Percentiles rank a stretch among this genome's conserved stretches.
phyloP scores from a whole-genome alignment of 2,113 vertebrate species.

The Oxyura jamaicensis region DNA sequence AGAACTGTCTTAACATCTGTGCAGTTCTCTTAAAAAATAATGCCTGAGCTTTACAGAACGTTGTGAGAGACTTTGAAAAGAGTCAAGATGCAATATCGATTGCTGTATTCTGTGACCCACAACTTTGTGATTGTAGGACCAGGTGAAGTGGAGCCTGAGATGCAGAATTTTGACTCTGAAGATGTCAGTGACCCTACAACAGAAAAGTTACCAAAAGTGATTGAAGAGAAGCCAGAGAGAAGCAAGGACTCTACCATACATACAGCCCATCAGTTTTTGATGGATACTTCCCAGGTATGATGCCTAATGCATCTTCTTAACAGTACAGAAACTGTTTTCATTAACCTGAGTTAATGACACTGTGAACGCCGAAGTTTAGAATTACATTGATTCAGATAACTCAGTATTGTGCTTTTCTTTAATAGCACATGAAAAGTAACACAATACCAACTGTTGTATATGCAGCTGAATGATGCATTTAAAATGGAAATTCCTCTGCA shows the following conservation, averaged over 20 bases:
- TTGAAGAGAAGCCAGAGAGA: conserved; percentile 79
- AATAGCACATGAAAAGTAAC: background rate
- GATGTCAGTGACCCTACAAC: conserved; percentile 57
- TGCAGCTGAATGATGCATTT: background rate
- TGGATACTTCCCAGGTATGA: conserved; percentile 74
- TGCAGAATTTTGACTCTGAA: conserved; percentile 60
- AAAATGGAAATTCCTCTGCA: background rate
- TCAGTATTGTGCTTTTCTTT: background rate
- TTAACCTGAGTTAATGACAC: background rate
- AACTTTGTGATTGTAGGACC: conserved; percentile 65
- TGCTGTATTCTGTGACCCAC: background rate
- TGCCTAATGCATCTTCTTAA: background rate
- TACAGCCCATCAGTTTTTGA: conserved; percentile 84
- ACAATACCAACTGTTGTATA: background rate
- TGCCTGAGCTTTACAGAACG: background rate
- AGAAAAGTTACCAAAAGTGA: conserved; percentile 43
- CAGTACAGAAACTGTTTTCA: background rate
- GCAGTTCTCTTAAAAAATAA: background rate
- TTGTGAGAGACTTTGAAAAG: background rate
- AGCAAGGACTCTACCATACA: conserved; percentile 88
- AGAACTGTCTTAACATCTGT: background rate
- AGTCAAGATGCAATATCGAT: background rate
- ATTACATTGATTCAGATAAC: background rate
- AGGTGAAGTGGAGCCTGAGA: conserved; percentile 79
- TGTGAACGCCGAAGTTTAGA: background rate